phyloP scores from a whole-genome alignment of 2,888 invertebrate species.

The Drosophila kanekoi region DNA sequence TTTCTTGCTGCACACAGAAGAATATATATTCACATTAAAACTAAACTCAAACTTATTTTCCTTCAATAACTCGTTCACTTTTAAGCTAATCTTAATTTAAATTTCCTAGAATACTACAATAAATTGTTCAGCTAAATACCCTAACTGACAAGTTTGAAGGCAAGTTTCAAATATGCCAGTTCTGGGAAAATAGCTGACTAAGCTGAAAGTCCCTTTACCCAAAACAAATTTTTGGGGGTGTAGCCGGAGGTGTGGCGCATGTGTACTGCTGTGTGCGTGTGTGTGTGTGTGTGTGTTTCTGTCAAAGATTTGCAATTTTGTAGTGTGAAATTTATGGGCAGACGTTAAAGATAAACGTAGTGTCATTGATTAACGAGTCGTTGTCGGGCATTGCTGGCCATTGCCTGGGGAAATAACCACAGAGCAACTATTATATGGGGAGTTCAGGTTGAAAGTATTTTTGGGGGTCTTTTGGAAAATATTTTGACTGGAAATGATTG shows the following conservation, averaged over 20 bases:
- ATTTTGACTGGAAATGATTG: slow-evolving; percentile 80
- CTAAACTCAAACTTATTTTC: too few relatives aligned
- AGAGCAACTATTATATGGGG: slow-evolving; percentile 14
- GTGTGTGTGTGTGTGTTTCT: too few relatives aligned
- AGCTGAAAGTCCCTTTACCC: slow-evolving; percentile 34
- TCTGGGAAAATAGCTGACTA: slow-evolving; percentile 36
- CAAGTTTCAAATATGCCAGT: slow-evolving; percentile 36
- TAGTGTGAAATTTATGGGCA: slow-evolving; percentile 74
- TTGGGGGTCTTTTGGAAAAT: slow-evolving; percentile 46
- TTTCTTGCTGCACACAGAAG: too few relatives aligned
- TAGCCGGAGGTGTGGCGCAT: background rate
- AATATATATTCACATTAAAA: too few relatives aligned
- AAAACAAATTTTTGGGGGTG: slow-evolving; percentile 18
- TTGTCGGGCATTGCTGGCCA: slow-evolving; percentile 50
- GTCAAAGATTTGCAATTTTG: slow-evolving; percentile 74
- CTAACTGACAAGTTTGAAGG: slow-evolving; percentile 2
- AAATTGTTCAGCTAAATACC: background rate
- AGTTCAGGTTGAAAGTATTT: slow-evolving; percentile 25
- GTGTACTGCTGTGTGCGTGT: background rate
- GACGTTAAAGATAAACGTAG: slow-evolving; percentile 74
- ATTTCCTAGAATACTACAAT: background rate
- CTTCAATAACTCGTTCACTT: too few relatives aligned
- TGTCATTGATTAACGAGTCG: slow-evolving; percentile 76
- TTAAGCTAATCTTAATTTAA: too few relatives aligned
- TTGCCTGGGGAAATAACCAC: background rate